A percentile compares a stretch with the other conserved stretches of the same genome.
Conservation (phyloP, 2,113 vertebrate genomes). For the Vicugna pacos region DNA sequence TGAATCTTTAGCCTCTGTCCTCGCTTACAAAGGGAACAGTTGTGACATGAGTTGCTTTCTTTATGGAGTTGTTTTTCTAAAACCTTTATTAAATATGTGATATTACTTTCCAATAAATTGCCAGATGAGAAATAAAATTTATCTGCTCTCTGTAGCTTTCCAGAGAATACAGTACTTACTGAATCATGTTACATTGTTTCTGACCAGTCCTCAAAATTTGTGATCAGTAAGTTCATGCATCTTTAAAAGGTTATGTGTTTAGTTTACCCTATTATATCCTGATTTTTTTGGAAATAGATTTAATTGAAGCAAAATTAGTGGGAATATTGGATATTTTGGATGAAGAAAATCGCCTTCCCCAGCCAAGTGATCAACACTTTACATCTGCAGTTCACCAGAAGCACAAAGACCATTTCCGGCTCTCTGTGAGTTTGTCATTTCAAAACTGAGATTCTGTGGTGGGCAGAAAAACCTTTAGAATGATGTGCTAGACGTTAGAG, state of each 20-base stretch:
- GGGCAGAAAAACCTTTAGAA: background rate
- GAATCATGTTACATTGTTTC: background rate
- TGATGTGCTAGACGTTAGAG: background rate
- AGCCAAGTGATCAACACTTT: slow-evolving; percentile 98
- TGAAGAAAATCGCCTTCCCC: slow-evolving; percentile 98
- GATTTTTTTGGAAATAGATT: slow-evolving; percentile 88
- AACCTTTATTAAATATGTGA: background rate
- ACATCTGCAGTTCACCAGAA: slow-evolving; percentile 95
- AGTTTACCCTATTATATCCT: background rate
- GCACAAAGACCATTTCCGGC: slow-evolving; percentile 97
- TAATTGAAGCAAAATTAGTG: slow-evolving; percentile 96
- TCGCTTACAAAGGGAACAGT: background rate
- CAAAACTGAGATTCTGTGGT: background rate
- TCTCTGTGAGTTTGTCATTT: slow-evolving; percentile 90
- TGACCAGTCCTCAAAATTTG: background rate
- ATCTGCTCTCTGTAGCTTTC: background rate
- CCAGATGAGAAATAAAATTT: slow-evolving; percentile 33
- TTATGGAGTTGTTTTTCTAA: background rate
- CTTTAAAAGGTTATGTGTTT: slow-evolving; percentile 29
- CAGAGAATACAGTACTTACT: background rate
- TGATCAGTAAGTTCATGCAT: background rate
- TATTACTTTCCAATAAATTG: background rate
- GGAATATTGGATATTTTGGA: slow-evolving; percentile 98
- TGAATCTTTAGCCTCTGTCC: background rate
- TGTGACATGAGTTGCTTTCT: background rate